Conservation (phyloP, 2,113 vertebrate species). For the Mirza zaza region DNA sequence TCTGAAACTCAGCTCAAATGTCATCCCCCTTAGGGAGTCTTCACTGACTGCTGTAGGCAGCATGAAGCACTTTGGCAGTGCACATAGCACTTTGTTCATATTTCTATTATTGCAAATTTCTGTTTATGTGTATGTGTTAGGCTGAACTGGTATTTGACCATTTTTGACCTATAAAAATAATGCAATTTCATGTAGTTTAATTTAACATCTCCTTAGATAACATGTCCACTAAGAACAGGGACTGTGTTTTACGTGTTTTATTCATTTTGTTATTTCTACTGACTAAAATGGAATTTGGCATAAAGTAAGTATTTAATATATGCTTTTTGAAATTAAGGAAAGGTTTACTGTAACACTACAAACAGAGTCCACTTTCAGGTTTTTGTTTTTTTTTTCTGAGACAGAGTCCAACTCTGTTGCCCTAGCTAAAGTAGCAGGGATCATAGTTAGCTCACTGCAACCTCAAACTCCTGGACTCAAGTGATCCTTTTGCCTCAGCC, state of each 20-base stretch:
- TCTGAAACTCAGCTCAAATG: not conserved
- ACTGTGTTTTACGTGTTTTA: not conserved
- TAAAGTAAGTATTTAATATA: not conserved
- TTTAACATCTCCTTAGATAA: not conserved
- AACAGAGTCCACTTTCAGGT: not conserved
- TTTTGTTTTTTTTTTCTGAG: too few species aligned
- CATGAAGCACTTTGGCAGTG: not conserved
- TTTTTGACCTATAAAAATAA: not conserved
- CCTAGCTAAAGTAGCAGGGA: too few species aligned
- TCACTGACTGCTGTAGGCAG: not conserved
- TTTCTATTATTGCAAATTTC: not conserved
- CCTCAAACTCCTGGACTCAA: too few species aligned
- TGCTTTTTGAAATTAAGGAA: constrained; percentile 20
- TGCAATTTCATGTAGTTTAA: not conserved
- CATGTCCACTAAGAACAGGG: not conserved
- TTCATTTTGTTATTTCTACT: constrained; percentile 26
- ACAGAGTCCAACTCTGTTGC: too few species aligned
- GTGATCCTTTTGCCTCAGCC: too few species aligned
- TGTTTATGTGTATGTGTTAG: not conserved
- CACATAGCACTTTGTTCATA: not conserved
- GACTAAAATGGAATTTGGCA: not conserved
- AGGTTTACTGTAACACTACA: not conserved
- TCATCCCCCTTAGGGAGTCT: not conserved
- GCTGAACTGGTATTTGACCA: not conserved
- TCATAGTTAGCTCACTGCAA: too few species aligned